phyloP scores from a whole-genome alignment of 1,140 invertebrate genomes.

The Sinonovacula constricta region DNA sequence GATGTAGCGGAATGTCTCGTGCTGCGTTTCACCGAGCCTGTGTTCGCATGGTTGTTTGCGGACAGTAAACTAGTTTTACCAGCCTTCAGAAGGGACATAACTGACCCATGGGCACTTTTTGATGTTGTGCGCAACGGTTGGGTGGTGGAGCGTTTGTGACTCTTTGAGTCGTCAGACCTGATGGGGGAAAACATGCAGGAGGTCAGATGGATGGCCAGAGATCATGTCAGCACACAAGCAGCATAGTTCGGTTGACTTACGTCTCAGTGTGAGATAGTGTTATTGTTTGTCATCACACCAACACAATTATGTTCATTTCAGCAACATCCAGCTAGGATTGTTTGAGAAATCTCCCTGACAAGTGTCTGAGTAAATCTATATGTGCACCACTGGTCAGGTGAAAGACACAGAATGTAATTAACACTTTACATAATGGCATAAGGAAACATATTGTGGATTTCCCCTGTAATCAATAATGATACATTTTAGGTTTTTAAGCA shows the following conservation, averaged over 20 bases:
- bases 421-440: too few relatives aligned
- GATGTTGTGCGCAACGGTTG: slow-evolving; percentile 64
- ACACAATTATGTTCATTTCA: too few relatives aligned
- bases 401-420: too few relatives aligned
- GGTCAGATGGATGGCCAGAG: slow-evolving; percentile 11
- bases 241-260: neutral
- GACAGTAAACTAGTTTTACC: slow-evolving; percentile 68
- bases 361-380: too few relatives aligned
- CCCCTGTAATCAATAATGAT: too few relatives aligned
- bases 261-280: neutral
- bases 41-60: slow-evolving; percentile 62
- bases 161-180: slow-evolving; percentile 56
- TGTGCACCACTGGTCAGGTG: too few relatives aligned
- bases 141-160: slow-evolving; percentile 72
- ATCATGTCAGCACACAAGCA: neutral
- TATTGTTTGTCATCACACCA: neutral
- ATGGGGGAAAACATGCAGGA: slow-evolving; percentile 45
- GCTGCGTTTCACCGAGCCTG: slow-evolving; percentile 57
- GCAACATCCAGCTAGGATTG: too few relatives aligned
- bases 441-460: too few relatives aligned
- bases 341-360: too few relatives aligned
- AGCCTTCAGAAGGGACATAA: slow-evolving; percentile 73
- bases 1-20: slow-evolving; percentile 60
- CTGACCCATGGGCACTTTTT: slow-evolving; percentile 71
- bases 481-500: too few relatives aligned